Evolutionary conservation across 2,797 vertebrate species (phyloP).

Genomic region (Aeoliscus strigatus): DNA sequence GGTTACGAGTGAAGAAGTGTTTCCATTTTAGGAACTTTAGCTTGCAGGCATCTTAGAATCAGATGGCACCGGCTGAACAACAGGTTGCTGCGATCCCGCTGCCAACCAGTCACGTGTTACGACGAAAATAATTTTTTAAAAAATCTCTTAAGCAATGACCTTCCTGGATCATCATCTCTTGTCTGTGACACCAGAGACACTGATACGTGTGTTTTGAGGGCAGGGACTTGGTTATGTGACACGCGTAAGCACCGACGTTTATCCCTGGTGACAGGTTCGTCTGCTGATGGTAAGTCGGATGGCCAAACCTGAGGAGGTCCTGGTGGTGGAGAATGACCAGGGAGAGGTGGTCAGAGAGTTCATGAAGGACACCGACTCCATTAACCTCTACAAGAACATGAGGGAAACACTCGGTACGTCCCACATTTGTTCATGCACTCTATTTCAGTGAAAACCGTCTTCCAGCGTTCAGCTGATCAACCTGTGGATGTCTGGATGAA

Average conservation of each 20-base stretch:
- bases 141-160: neutral
- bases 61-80: slow-evolving; percentile 33
- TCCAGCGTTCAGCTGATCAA: too few species aligned
- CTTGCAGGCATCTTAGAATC: slow-evolving; percentile 30
- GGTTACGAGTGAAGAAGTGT: neutral
- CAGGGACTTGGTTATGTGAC: neutral
- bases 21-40: slow-evolving; percentile 10
- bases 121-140: slow-evolving; percentile 17
- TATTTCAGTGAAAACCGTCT: too few species aligned
- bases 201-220: neutral
- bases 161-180: neutral
- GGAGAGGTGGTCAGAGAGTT: slow-evolving; percentile 97
- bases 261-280: slow-evolving; percentile 77
- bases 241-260: slow-evolving; percentile 27
- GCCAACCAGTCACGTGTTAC: slow-evolving; percentile 28
- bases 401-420: slow-evolving; percentile 92
- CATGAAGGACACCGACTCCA: slow-evolving; percentile 99
- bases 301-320: slow-evolving; percentile 97
- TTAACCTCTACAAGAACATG: slow-evolving; percentile 99
- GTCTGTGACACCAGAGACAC: slow-evolving; percentile 1
- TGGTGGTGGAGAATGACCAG: slow-evolving; percentile 99
- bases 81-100: slow-evolving; percentile 39
- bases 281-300: slow-evolving; percentile 98
- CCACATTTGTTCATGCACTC: too few species aligned
- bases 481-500: too few species aligned